phyloP scores from a whole-genome alignment of 1,140 invertebrate genomes.

The Sminthurides bifidus region DNA sequence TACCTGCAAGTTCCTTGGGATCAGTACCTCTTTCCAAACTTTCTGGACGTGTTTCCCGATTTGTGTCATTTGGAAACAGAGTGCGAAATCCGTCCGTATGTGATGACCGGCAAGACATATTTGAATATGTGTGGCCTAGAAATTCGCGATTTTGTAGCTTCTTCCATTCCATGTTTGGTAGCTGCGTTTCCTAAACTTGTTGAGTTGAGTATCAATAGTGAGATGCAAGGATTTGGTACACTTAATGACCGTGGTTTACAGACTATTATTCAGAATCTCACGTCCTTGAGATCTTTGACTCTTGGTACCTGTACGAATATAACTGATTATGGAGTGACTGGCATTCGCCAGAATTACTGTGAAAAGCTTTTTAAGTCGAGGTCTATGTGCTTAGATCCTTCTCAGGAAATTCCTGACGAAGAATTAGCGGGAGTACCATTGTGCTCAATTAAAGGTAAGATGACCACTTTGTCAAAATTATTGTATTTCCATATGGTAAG shows the following conservation, averaged over 20 bases:
- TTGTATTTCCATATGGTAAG: not conserved
- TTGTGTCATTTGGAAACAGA: conserved; percentile 8
- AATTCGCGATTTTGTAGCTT: conserved; percentile 9
- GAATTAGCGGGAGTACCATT: conserved; percentile 9
- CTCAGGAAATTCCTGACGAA: conserved; percentile 9
- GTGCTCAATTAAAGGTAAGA: conserved; percentile 5
- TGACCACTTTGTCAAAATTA: not conserved
- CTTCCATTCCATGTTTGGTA: conserved; percentile 3
- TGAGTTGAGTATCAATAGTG: conserved; percentile 9
- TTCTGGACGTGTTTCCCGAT: conserved; percentile 5
- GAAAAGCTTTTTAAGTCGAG: conserved; percentile 9
- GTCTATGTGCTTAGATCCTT: conserved; percentile 6
- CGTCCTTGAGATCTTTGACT: not conserved
- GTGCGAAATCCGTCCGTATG: conserved; percentile 4
- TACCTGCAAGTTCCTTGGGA: conserved; percentile 4
- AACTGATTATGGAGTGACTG: conserved; percentile 12
- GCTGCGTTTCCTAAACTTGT: conserved; percentile 10
- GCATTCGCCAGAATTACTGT: conserved; percentile 7
- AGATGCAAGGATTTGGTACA: not conserved
- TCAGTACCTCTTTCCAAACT: conserved; percentile 10
- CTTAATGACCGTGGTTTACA: conserved; percentile 7
- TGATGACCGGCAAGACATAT: conserved; percentile 3
- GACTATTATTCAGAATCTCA: conserved; percentile 7
- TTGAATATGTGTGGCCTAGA: not conserved
- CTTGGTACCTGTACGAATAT: conserved; percentile 8